phyloP scores from a whole-genome alignment of 2,797 vertebrate species.

The Dicrostonyx torquatus region DNA sequence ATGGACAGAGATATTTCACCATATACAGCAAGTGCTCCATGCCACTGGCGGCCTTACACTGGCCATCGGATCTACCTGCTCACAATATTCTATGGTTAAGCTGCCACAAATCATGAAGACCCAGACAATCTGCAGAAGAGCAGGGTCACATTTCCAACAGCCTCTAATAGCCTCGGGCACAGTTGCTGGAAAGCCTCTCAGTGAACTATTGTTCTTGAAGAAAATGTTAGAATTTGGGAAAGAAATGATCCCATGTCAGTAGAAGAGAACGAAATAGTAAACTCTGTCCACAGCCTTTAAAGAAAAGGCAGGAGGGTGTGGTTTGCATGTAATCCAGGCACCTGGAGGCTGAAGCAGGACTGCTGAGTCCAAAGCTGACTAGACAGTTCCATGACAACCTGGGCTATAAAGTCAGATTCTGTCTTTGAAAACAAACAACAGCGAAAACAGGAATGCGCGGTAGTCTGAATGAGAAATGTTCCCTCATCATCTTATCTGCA shows the following conservation, averaged over 20 bases:
- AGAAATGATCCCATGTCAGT: background rate
- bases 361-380: background rate
- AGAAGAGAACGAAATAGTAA: background rate
- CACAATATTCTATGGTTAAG: background rate
- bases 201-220: background rate
- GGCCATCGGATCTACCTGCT: background rate
- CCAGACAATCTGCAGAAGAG: background rate
- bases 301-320: background rate
- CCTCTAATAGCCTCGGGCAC: background rate
- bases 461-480: background rate
- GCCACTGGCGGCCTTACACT: accelerated
- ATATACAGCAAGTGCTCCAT: too few species aligned
- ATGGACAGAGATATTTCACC: background rate
- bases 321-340: background rate
- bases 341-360: background rate
- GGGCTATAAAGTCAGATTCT: background rate
- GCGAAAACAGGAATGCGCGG: background rate
- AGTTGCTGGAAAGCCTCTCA: background rate
- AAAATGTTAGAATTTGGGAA: background rate
- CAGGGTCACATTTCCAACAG: background rate
- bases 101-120: background rate
- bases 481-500: background rate
- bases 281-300: background rate
- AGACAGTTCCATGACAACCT: background rate
- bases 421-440: background rate